Base-by-base conservation (phyloP, 2,113 vertebrate species). In the Cryptomyrus ogoouensis region DNA sequence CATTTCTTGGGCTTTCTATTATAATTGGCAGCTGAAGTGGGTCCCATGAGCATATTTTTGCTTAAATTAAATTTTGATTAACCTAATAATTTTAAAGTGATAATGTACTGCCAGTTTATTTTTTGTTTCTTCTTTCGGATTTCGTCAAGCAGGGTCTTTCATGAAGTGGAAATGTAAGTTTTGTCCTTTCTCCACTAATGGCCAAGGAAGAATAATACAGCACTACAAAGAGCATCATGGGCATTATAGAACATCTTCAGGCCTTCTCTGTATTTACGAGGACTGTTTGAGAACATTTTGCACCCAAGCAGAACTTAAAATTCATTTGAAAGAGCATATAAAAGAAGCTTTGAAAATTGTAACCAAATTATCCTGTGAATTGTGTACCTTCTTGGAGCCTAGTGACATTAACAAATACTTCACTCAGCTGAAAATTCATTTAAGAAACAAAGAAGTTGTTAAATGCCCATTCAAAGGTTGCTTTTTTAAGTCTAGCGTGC, bases 401-500 rank as follows among this genome's bases (percentile, higher is more conserved):
- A 62, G 24, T 27, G 21, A 62, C 56, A 62, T 62, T 62, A 62
- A 10, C 58, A 62, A 62, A 62, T n/a, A n/a, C 35, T 6, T 80
- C 74, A 80, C 74, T 42, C 31, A 42, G 13, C 74, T 80, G 35
- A 80, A 17, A 15, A 80, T 19, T 39, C 39, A 42, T 39, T 80
- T 5, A 80, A 42, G 39, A 42, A 39, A 80, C 27, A 80, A 80
- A 39, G 74, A 39, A 80, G 24, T 80, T 80, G 21, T 42, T 42
- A 62, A 62, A 62, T 62, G 31, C 53, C 58, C 58, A 62, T 91
- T 91, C 17, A 74, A 80, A 50, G 86, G 83, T 87, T 89, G 62
- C 53, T 62, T 89, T 53, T 56, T 56, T 6, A 56, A 56, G 19
- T 56, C 53, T 21, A 21, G 5, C 5, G 1, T 21, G 35, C 83